Percentiles rank a stretch among this genome's conserved stretches.
These are phyloP conservation scores for Hydrotaea diabolus DNA, from an alignment of 2,888 invertebrate genomes.

Conservation along the genomic window DNA sequence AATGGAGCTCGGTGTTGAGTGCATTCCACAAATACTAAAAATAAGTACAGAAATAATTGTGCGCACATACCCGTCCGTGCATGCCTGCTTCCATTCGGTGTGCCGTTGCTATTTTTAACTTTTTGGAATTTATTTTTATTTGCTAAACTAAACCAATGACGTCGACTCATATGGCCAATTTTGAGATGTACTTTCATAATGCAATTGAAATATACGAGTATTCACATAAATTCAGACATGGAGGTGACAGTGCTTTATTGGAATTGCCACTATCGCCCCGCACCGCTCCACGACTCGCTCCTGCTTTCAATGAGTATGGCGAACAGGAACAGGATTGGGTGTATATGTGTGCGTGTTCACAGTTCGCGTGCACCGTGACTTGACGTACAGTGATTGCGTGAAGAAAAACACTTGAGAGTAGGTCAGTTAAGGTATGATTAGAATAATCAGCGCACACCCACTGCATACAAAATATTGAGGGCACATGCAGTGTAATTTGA, in stretches of 20 bases:
- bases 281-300: neutral
- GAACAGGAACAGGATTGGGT: neutral
- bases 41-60: conserved; percentile 46
- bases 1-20: conserved; percentile 28
- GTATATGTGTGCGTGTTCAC: neutral
- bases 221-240: neutral
- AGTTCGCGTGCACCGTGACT: neutral
- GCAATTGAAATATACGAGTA: conserved; percentile 24
- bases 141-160: conserved; percentile 9
- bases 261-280: neutral
- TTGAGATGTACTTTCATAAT: conserved; percentile 28
- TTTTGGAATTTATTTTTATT: conserved; percentile 50
- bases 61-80: conserved; percentile 20
- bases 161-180: conserved; percentile 29
- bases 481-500: too few relatives aligned
- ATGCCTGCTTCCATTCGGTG: neutral
- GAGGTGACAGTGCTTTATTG: conserved; percentile 32
- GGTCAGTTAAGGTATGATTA: neutral
- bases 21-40: conserved; percentile 52
- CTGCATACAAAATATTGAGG: too few relatives aligned
- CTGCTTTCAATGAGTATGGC: neutral
- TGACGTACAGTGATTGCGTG: neutral
- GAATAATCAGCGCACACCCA: too few relatives aligned
- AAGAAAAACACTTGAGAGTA: neutral
- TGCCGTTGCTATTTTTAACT: conserved; percentile 42